These are phyloP conservation scores for Aleiodes leptofemur DNA, from an alignment of 2,888 invertebrate genomes.

Conservation along the genomic window DNA sequence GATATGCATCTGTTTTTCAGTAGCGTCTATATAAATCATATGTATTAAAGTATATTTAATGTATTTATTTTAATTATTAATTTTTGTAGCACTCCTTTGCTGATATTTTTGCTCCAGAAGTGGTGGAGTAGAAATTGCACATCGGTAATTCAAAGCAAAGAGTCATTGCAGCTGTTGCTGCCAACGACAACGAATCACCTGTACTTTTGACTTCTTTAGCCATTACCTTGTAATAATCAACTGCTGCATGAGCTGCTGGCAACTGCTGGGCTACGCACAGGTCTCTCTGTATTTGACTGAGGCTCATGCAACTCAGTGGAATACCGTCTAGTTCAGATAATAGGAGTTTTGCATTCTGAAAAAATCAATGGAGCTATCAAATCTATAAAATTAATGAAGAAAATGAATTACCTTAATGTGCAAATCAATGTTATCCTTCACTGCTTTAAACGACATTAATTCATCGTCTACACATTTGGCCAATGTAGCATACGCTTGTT, in stretches of 20 bases:
- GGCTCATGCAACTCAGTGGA: slow-evolving; percentile 42
- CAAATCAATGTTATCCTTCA: slow-evolving; percentile 46
- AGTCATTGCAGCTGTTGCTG: background rate
- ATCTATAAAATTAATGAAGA: background rate
- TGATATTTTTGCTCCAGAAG: slow-evolving; percentile 1
- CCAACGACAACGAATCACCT: slow-evolving; percentile 40
- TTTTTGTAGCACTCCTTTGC: slow-evolving; percentile 10
- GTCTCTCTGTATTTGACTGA: slow-evolving; percentile 31
- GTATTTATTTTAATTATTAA: no score
- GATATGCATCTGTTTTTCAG: no score
- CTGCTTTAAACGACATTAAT: slow-evolving; percentile 35
- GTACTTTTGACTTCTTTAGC: slow-evolving; percentile 43
- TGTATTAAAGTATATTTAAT: no score
- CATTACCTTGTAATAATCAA: slow-evolving; percentile 32
- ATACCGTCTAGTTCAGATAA: slow-evolving; percentile 47
- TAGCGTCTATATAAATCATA: no score
- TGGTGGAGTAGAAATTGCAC: slow-evolving; percentile 10
- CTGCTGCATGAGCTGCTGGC: slow-evolving; percentile 47
- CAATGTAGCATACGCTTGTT: slow-evolving; percentile 41
- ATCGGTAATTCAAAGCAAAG: slow-evolving; percentile 34
- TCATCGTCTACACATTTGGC: slow-evolving; percentile 46
- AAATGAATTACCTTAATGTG: slow-evolving; percentile 35
- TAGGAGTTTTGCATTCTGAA: slow-evolving; percentile 11
- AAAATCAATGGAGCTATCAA: background rate
- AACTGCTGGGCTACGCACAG: slow-evolving; percentile 49